Evolutionary conservation across 1,140 invertebrate genomes (phyloP).

Genomic region (Saccostrea echinata): DNA sequence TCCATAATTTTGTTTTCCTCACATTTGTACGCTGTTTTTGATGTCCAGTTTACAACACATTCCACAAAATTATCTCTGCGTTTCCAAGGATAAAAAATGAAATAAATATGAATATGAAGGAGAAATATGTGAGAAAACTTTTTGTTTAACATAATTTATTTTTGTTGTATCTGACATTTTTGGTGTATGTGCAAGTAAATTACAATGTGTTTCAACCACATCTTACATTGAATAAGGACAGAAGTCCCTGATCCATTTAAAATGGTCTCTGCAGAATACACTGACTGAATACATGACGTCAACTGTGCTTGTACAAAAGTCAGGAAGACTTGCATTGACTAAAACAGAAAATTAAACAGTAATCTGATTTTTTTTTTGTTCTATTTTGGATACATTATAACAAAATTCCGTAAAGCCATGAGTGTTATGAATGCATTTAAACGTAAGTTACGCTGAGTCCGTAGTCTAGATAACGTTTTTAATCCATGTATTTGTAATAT

Average conservation of each 20-base stretch:
- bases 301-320: neutral
- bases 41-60: neutral
- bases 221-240: neutral
- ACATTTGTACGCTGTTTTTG: neutral
- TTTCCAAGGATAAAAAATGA: neutral
- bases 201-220: too few species aligned
- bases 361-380: neutral
- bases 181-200: too few species aligned
- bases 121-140: too few species aligned
- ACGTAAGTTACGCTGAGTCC: too few species aligned
- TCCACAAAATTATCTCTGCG: neutral
- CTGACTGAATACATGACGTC: neutral
- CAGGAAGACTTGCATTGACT: neutral
- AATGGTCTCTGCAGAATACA: neutral
- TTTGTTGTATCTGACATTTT: too few species aligned
- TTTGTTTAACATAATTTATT: too few species aligned
- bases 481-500: too few species aligned
- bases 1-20: neutral
- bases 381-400: too few species aligned
- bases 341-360: neutral
- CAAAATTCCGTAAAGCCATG: too few species aligned
- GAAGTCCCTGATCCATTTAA: neutral
- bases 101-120: too few species aligned
- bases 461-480: neutral
- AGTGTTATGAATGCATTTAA: too few species aligned